Evolutionary conservation across 2,888 invertebrate species (phyloP).

Genomic region (Chrysolina americana): DNA sequence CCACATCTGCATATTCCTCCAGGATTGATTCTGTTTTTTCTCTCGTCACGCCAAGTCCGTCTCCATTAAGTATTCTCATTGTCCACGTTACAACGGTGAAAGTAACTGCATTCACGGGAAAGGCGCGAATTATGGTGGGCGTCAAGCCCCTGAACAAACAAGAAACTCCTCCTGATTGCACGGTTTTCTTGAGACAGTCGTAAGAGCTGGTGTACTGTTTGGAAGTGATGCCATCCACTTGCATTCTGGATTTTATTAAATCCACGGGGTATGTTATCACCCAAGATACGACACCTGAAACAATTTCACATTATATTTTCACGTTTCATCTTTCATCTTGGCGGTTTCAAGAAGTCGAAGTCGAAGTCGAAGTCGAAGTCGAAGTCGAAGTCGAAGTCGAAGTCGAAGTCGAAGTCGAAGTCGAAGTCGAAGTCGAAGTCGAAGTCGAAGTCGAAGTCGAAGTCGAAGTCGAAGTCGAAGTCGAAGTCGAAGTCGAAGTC

Average conservation of each 20-base stretch:
- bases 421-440: too few species aligned
- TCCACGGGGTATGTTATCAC: conserved; percentile 89
- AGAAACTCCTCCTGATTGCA: conserved; percentile 78
- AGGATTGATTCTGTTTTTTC: background rate
- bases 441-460: too few species aligned
- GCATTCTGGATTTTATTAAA: conserved; percentile 90
- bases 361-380: too few species aligned
- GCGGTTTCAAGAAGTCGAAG: too few species aligned
- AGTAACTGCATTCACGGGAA: conserved; percentile 94
- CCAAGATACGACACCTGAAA: conserved; percentile 84
- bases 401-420: too few species aligned
- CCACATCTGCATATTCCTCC: conserved; percentile 13
- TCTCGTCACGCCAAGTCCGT: background rate
- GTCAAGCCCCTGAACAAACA: conserved; percentile 84
- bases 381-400: too few species aligned
- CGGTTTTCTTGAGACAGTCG: conserved; percentile 83
- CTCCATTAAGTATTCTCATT: conserved; percentile 70
- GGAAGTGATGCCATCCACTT: conserved; percentile 76
- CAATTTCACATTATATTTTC: too few species aligned
- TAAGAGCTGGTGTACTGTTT: conserved; percentile 77
- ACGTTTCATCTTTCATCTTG: too few species aligned
- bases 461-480: too few species aligned
- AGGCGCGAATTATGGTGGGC: conserved; percentile 88
- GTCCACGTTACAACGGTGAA: conserved; percentile 90
- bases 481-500: too few species aligned